A percentile compares a stretch with the other conserved stretches of the same genome.
Evolutionary conservation across 2,888 invertebrate genomes (phyloP).

Genomic region (Drosophila bunnanda): DNA sequence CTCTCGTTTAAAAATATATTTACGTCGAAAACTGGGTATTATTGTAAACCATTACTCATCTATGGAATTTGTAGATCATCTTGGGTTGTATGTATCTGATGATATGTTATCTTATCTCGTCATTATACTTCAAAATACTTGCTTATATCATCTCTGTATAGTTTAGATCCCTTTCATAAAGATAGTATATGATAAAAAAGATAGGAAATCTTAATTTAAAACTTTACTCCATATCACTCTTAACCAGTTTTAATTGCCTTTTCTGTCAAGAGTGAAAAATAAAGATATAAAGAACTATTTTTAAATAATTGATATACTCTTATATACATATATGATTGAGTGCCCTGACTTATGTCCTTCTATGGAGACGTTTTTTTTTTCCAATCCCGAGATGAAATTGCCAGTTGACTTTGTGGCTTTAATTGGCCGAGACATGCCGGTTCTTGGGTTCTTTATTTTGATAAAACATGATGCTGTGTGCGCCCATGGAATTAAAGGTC

Average conservation of each 20-base stretch:
- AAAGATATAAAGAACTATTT: slow-evolving; percentile 10
- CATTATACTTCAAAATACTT: slow-evolving; percentile 18
- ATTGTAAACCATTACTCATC: slow-evolving; percentile 5
- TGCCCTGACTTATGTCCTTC: slow-evolving; percentile 30
- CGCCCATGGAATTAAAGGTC: slow-evolving; percentile 38
- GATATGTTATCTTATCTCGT: slow-evolving; percentile 11
- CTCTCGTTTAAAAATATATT: not conserved
- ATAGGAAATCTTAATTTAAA: not conserved
- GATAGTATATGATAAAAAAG: slow-evolving; percentile 17
- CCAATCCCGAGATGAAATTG: slow-evolving; percentile 9
- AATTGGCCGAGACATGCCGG: slow-evolving; percentile 22
- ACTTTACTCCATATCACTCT: not conserved
- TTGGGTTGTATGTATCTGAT: not conserved
- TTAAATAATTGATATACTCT: slow-evolving; percentile 8
- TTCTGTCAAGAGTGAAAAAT: slow-evolving; percentile 5
- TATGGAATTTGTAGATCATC: slow-evolving; percentile 9
- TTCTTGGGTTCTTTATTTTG: slow-evolving; percentile 15
- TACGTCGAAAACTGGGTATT: not conserved
- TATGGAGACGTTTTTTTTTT: not conserved
- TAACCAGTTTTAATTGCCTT: slow-evolving; percentile 16
- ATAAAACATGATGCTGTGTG: slow-evolving; percentile 5
- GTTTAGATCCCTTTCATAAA: slow-evolving; percentile 19
- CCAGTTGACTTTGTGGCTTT: slow-evolving; percentile 25
- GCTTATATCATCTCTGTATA: slow-evolving; percentile 3
- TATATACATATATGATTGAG: slow-evolving; percentile 7